phyloP scores from a whole-genome alignment of 2,888 invertebrate species.

The Mimas tiliae region DNA sequence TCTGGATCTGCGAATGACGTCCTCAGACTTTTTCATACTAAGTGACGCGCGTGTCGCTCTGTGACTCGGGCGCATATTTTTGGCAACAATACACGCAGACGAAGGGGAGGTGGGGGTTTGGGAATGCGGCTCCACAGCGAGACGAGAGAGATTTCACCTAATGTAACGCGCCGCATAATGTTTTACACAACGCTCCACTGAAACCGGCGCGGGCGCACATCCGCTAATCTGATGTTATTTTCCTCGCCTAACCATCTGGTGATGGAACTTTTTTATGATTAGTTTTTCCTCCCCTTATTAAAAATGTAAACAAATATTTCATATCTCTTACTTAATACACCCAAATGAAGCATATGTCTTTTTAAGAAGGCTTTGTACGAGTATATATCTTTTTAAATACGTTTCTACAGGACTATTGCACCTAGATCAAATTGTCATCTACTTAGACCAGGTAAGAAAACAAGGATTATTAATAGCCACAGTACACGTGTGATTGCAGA shows the following conservation, averaged over 20 bases:
- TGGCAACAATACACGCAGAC: slow-evolving; percentile 44
- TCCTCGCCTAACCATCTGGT: background rate
- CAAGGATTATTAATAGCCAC: no score
- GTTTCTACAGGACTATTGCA: no score
- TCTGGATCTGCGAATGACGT: slow-evolving; percentile 10
- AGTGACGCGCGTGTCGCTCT: slow-evolving; percentile 11
- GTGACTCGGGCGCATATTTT: slow-evolving; percentile 42
- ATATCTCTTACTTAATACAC: no score
- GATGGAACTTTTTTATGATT: slow-evolving; percentile 5
- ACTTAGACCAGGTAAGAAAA: no score
- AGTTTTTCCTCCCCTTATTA: no score
- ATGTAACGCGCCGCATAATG: slow-evolving; percentile 37
- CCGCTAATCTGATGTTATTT: slow-evolving; percentile 23
- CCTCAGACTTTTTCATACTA: slow-evolving; percentile 16
- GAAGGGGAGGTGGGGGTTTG: slow-evolving; percentile 3
- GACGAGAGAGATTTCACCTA: slow-evolving; percentile 45
- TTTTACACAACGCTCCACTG: slow-evolving; percentile 44
- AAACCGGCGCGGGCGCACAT: slow-evolving; percentile 37
- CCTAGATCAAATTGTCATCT: no score
- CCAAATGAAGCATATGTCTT: no score
- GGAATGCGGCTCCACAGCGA: slow-evolving; percentile 25
- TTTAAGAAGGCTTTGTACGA: no score
- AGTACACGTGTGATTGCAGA: background rate
- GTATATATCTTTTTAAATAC: no score
- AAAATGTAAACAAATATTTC: no score